phyloP scores from a whole-genome alignment of 2,113 vertebrate species.

The Montifringilla adamsi region DNA sequence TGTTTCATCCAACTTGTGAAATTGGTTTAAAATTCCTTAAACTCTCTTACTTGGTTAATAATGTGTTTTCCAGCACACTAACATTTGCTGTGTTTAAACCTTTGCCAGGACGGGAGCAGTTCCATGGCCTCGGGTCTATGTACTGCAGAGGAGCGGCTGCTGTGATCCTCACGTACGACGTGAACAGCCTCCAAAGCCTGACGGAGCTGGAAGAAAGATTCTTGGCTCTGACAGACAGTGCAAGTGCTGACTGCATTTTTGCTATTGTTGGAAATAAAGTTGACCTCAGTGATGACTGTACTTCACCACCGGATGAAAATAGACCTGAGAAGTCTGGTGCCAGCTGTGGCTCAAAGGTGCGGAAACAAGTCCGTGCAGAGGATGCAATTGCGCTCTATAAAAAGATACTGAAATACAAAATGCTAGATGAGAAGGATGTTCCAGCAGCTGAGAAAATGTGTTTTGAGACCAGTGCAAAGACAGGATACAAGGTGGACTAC shows the following conservation, averaged over 20 bases:
- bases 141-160: constrained; percentile 92
- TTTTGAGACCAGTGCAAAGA: constrained; percentile 97
- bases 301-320: neutral
- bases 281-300: constrained; percentile 79
- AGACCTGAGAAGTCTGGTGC: neutral
- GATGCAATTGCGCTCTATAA: constrained; percentile 86
- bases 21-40: neutral
- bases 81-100: neutral
- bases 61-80: neutral
- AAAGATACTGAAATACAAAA: constrained; percentile 87
- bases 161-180: constrained; percentile 91
- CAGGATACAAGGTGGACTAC: constrained; percentile 87
- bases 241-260: constrained; percentile 89
- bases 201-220: constrained; percentile 92
- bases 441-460: constrained; percentile 90
- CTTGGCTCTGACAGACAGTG: constrained; percentile 90
- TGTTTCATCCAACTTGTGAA: neutral
- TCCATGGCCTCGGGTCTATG: constrained; percentile 96
- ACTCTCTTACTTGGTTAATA: neutral
- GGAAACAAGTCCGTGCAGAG: constrained; percentile 81
- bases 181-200: constrained; percentile 88
- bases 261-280: constrained; percentile 93
- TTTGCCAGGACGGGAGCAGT: constrained; percentile 90
- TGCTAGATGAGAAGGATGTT: constrained; percentile 82
- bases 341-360: constrained; percentile 44